Evolutionary conservation across 1,140 invertebrate genomes (phyloP), one percentile per base, ranked within the genome.

Genomic region (Bradynema listronoti): DNA sequence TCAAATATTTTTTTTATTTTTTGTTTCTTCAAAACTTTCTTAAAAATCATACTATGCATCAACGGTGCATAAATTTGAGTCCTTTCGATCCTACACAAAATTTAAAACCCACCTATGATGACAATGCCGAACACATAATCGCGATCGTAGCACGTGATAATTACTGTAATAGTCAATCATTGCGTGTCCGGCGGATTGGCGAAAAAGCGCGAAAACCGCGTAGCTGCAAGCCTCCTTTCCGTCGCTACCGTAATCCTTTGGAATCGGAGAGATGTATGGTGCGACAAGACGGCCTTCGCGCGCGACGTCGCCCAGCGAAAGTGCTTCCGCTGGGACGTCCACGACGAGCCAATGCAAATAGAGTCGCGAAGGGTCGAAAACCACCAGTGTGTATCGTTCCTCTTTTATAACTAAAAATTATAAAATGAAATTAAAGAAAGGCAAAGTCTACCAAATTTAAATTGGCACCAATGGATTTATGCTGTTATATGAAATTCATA

Each of bases 91-190:
- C n/a, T n/a, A n/a, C n/a, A n/a, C n/a, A n/a, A n/a, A n/a, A n/a
- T n/a, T n/a, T n/a, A n/a, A n/a, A n/a, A n/a, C n/a, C n/a, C n/a
- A 68, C 67, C 67, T 46, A 42, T 71, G 57, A 29, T 59, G 29
- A 47, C 72, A 71, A 41, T 71, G 66, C 6, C 25, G 32, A 22
- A 42, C 25, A 52, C 68, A 71, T 19, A 66, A 56, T 19, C 50
- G 56, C 22, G 69, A 72, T 34, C 68, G 33, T 4, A 71, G 30
- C 1, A 52, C 66, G 45, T 71, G 68, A 34, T 71, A 66, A 25
- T 25, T 33, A 29, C 65, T 72, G 50, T 73, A 71, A 49, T 71
- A 75, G 9, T 66, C 59, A 29, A 50, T 47, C 71, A 71, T 75
- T 9, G 63, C 58, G 5, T 59, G 36, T 16, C 9, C 30, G 32